phyloP scores from a whole-genome alignment of 2,113 vertebrate species.

The Dasyprocta punctata region DNA sequence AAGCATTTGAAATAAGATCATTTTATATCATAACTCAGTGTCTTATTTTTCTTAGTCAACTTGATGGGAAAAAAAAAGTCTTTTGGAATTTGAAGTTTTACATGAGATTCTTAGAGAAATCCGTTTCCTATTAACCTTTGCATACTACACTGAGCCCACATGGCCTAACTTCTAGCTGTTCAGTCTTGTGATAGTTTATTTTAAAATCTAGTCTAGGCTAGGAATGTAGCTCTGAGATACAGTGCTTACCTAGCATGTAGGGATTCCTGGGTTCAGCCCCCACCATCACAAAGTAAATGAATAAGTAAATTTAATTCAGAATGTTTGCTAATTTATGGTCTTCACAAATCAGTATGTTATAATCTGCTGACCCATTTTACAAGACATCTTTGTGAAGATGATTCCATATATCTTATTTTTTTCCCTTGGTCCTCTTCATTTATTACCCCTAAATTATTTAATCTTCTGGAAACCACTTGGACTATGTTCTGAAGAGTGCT shows the following conservation, averaged over 20 bases:
- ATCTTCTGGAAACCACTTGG: slow-evolving; percentile 20
- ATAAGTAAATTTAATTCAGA: neutral
- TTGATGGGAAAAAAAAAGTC: neutral
- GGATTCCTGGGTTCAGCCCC: neutral
- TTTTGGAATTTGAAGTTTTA: slow-evolving; percentile 45
- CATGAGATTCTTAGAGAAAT: slow-evolving; percentile 47
- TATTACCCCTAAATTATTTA: slow-evolving; percentile 16
- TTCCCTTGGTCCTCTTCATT: neutral
- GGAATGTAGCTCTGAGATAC: neutral
- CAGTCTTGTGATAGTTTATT: slow-evolving; percentile 28
- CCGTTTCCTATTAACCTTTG: slow-evolving; percentile 50
- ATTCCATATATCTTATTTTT: neutral
- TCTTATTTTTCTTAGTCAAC: slow-evolving; percentile 52
- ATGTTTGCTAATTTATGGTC: slow-evolving; percentile 57
- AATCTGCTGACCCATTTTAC: slow-evolving; percentile 31
- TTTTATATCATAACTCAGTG: neutral
- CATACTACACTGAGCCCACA: neutral
- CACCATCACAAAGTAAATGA: neutral
- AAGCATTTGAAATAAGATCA: slow-evolving; percentile 54
- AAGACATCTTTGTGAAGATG: neutral
- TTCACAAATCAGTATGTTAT: slow-evolving; percentile 1
- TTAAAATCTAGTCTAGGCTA: neutral
- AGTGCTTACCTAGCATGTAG: neutral
- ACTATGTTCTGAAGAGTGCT: slow-evolving; percentile 40
- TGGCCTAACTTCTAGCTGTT: slow-evolving; percentile 17